These are phyloP conservation scores for Brachyptera risi DNA, from an alignment of 2,888 invertebrate genomes.

Conservation along the genomic window DNA sequence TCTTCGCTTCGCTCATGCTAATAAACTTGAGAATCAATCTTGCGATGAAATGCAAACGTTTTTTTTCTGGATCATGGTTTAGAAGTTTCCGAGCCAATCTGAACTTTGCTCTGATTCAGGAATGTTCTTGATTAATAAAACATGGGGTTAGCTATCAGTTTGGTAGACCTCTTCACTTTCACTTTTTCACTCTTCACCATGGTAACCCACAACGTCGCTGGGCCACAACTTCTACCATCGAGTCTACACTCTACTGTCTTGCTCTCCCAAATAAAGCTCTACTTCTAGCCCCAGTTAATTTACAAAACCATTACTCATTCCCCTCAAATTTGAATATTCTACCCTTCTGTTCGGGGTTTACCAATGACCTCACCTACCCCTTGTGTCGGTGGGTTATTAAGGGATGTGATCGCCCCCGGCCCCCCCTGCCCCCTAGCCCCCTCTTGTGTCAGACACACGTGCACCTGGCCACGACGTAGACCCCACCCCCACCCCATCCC, in stretches of 20 bases:
- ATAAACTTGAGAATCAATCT: too few relatives aligned
- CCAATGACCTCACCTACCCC: slow-evolving; percentile 18
- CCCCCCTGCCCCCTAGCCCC: background rate
- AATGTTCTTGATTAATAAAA: too few relatives aligned
- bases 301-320: slow-evolving; percentile 20
- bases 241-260: too few relatives aligned
- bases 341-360: slow-evolving; percentile 12
- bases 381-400: slow-evolving; percentile 15
- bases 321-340: slow-evolving; percentile 18
- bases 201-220: too few relatives aligned
- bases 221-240: background rate
- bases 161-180: too few relatives aligned
- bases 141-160: too few relatives aligned
- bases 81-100: too few relatives aligned
- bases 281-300: slow-evolving; percentile 15
- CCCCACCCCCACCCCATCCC: background rate
- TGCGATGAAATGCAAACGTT: too few relatives aligned
- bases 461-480: background rate
- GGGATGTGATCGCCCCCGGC: slow-evolving; percentile 5
- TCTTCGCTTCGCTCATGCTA: too few relatives aligned
- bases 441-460: slow-evolving; percentile 10
- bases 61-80: too few relatives aligned
- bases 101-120: too few relatives aligned
- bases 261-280: slow-evolving; percentile 7
- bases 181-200: too few relatives aligned